Evolutionary conservation across 2,888 invertebrate species (phyloP).

Genomic region (Hofmannophila pseudospretella): DNA sequence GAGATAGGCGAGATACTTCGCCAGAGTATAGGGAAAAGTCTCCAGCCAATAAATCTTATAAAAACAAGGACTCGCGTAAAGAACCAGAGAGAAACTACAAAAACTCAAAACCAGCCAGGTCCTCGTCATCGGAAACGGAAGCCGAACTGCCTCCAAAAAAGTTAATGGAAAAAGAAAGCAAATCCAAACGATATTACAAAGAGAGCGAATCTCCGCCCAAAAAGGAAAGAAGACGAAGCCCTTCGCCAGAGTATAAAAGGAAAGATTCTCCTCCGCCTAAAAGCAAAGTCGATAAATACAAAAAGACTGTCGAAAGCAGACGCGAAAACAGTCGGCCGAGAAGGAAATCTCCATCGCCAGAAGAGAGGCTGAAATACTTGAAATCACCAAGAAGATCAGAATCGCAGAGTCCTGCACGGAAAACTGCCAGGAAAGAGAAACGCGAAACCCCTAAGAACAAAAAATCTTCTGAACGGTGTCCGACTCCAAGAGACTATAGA

Average conservation of each 20-base stretch:
- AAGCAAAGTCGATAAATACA: slow-evolving; percentile 40
- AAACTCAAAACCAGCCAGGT: slow-evolving; percentile 32
- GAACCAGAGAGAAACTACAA: slow-evolving; percentile 44
- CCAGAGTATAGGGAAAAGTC: slow-evolving; percentile 42
- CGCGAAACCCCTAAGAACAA: slow-evolving; percentile 32
- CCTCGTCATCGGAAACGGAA: slow-evolving; percentile 51
- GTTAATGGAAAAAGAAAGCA: slow-evolving; percentile 29
- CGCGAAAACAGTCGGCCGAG: slow-evolving; percentile 14
- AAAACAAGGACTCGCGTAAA: slow-evolving; percentile 36
- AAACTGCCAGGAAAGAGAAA: slow-evolving; percentile 39
- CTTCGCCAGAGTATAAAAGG: slow-evolving; percentile 36
- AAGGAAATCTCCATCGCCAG: slow-evolving; percentile 23
- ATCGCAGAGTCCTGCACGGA: slow-evolving; percentile 38
- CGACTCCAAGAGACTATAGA: slow-evolving; percentile 27
- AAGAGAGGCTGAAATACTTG: slow-evolving; percentile 21
- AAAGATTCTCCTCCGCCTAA: slow-evolving; percentile 35
- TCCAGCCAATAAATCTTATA: slow-evolving; percentile 32
- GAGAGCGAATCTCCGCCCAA: slow-evolving; percentile 28
- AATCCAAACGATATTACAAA: slow-evolving; percentile 34
- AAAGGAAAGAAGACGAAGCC: slow-evolving; percentile 37
- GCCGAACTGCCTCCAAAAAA: slow-evolving; percentile 36
- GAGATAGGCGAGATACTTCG: slow-evolving; percentile 42
- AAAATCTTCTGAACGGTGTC: slow-evolving; percentile 32
- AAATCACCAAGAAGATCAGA: slow-evolving; percentile 40
- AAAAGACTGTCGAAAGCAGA: slow-evolving; percentile 30